Evolutionary conservation across 2,888 invertebrate species (phyloP).

Genomic region (Therioaphis trifolii): DNA sequence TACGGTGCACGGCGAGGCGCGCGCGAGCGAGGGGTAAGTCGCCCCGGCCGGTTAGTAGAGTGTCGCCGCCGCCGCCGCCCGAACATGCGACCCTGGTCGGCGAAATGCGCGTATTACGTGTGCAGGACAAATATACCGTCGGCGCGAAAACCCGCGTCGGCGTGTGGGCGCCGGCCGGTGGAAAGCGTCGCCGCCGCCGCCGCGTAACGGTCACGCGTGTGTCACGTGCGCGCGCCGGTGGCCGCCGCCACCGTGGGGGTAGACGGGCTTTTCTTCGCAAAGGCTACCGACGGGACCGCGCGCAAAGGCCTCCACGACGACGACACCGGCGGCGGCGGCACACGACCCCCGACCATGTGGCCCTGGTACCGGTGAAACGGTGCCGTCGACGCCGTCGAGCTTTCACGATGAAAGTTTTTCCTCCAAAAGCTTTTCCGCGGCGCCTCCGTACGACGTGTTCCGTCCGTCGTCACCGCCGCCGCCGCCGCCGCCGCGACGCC

Average conservation of each 20-base stretch:
- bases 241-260: not conserved
- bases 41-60: no score
- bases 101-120: slow-evolving; percentile 52
- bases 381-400: slow-evolving; percentile 29
- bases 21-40: not conserved
- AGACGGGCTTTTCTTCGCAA: no score
- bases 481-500: not conserved
- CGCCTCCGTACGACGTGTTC: not conserved
- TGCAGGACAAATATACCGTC: slow-evolving; percentile 35
- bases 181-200: not conserved
- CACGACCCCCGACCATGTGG: no score
- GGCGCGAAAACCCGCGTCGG: slow-evolving; percentile 47
- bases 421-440: not conserved
- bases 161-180: not conserved
- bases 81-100: slow-evolving; percentile 40
- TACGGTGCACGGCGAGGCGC: no score
- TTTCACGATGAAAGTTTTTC: slow-evolving; percentile 26
- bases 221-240: not conserved
- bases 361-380: slow-evolving; percentile 42
- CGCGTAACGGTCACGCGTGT: not conserved
- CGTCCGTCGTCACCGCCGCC: not conserved
- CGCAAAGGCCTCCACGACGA: not conserved
- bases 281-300: no score
- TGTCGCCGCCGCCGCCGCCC: not conserved
- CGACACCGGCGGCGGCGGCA: not conserved